Evolutionary conservation across 2,888 invertebrate species (phyloP).

Genomic region (Osedax frankpressi): DNA sequence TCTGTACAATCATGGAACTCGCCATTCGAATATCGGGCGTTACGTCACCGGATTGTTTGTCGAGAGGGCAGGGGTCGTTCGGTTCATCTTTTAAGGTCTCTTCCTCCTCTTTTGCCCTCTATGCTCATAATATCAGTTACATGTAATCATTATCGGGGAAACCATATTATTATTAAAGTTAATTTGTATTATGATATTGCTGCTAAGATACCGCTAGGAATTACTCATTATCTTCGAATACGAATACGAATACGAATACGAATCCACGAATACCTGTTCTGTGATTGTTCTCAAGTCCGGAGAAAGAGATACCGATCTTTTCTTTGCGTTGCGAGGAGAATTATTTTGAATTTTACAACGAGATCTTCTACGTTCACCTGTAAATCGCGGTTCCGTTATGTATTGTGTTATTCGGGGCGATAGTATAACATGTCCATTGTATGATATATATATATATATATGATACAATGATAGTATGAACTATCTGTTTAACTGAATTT

Average conservation of each 20-base stretch:
- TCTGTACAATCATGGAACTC: not conserved
- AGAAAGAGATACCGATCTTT: not conserved
- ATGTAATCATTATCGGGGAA: not conserved
- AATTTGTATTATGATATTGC: no score
- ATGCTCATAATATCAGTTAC: not conserved
- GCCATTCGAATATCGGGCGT: not conserved
- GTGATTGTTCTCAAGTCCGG: not conserved
- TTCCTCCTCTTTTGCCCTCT: not conserved
- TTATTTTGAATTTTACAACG: not conserved
- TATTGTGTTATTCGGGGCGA: no score
- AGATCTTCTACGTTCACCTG: not conserved
- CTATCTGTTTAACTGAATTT: no score
- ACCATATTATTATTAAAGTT: no score
- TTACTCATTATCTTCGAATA: no score
- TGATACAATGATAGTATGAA: no score
- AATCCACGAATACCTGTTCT: not conserved
- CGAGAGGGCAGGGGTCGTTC: no score
- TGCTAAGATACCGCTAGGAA: no score
- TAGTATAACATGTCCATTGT: no score
- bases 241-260: no score
- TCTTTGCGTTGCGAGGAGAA: not conserved
- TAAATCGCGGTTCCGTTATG: not conserved
- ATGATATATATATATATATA: no score
- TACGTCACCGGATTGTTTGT: not conserved
- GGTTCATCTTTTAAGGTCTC: not conserved